Percentiles rank a stretch among this genome's conserved stretches.
Conservation (phyloP, 2,888 invertebrate species). For the Agrotis puta region DNA sequence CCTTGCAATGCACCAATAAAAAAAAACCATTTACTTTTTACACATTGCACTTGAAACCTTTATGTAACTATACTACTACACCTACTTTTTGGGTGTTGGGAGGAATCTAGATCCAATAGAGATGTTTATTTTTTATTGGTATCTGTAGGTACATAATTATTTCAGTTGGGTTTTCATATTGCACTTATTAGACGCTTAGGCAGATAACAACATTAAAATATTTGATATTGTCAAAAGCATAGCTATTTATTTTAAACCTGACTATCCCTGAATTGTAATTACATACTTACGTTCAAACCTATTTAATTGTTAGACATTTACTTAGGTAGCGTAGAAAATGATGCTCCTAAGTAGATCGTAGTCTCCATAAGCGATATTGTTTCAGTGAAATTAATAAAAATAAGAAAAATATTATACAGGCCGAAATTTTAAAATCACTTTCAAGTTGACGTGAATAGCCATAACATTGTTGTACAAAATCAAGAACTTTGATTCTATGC, state of each 20-base stretch:
- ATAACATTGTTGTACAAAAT: no score
- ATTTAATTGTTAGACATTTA: background rate
- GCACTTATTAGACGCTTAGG: background rate
- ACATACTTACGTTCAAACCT: background rate
- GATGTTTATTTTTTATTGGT: background rate
- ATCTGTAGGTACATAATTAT: background rate
- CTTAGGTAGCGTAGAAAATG: no score
- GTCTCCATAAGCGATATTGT: no score
- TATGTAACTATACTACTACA: background rate
- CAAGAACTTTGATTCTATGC: no score
- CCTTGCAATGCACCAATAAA: background rate
- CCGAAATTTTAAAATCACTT: no score
- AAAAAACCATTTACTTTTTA: constrained; percentile 17
- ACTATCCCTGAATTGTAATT: background rate
- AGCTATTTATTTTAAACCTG: background rate
- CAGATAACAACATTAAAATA: background rate
- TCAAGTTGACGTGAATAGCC: no score
- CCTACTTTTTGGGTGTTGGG: background rate
- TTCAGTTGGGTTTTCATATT: background rate
- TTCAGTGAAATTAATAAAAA: no score
- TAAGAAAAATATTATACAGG: no score
- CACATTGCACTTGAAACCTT: background rate
- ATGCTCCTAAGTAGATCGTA: no score
- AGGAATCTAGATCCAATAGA: background rate
- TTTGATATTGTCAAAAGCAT: background rate